phyloP scores from a whole-genome alignment of 2,797 vertebrate genomes.

The Rhinichthys osculus region DNA sequence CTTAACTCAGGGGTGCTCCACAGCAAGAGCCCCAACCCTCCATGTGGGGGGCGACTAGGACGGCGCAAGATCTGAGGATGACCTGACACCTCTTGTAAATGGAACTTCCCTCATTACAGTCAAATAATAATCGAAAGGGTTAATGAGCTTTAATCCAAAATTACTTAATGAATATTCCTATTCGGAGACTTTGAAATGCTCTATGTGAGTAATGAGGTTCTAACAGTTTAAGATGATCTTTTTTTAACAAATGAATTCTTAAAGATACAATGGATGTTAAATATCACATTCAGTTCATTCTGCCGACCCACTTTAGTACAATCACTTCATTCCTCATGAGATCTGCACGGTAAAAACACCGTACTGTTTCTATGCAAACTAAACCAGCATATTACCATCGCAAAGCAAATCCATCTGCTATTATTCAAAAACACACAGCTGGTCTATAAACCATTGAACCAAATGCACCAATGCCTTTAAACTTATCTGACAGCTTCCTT shows the following conservation, averaged over 20 bases:
- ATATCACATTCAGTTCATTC: constrained; percentile 3
- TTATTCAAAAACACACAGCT: constrained; percentile 22
- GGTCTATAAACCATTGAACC: constrained; percentile 26
- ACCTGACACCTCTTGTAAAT: constrained; percentile 59
- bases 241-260: constrained; percentile 6
- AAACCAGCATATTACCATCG: constrained; percentile 45
- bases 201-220: background rate
- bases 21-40: constrained; percentile 49
- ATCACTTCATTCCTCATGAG: constrained; percentile 15
- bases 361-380: constrained; percentile 16
- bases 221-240: constrained; percentile 16
- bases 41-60: constrained; percentile 34
- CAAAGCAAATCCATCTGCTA: constrained; percentile 44
- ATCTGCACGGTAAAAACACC: background rate
- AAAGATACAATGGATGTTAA: background rate
- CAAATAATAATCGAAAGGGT: constrained; percentile 53
- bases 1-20: constrained; percentile 61
- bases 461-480: constrained; percentile 32
- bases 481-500: constrained; percentile 22
- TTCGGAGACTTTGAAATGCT: constrained; percentile 45
- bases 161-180: constrained; percentile 47
- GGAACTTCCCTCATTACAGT: constrained; percentile 60
- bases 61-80: constrained; percentile 53
- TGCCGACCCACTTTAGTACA: constrained; percentile 1
- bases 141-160: constrained; percentile 64